phyloP scores from a whole-genome alignment of 1,140 invertebrate species.

The Drosophila pseudoananassae region DNA sequence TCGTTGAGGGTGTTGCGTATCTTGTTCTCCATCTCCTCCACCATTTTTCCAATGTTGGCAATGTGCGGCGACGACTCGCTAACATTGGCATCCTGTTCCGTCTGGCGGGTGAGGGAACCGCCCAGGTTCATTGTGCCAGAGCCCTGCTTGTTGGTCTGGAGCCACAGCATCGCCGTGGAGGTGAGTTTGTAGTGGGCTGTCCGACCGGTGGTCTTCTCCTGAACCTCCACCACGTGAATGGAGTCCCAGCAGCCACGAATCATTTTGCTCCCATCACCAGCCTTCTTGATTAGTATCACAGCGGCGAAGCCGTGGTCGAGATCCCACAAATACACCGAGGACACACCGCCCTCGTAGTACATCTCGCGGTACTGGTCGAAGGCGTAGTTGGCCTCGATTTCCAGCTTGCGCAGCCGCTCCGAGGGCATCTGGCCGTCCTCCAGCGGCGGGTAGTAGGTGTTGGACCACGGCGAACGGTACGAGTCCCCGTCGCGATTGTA shows the following conservation, averaged over 20 bases:
- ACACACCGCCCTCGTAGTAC: constrained; percentile 99
- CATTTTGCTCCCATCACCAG: constrained; percentile 97
- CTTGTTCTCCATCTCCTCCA: constrained; percentile 99
- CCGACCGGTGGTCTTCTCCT: constrained; percentile 96
- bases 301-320: constrained; percentile 99
- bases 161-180: constrained; percentile 99
- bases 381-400: constrained; percentile 98
- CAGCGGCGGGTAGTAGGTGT: constrained; percentile 98
- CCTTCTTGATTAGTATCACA: constrained; percentile 99
- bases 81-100: constrained; percentile 94
- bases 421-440: constrained; percentile 99
- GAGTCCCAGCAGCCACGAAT: constrained; percentile 99
- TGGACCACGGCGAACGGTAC: constrained; percentile 99
- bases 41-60: constrained; percentile 98
- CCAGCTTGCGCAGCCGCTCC: constrained; percentile 96
- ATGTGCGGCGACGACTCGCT: constrained; percentile 98
- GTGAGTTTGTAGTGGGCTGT: constrained; percentile 99
- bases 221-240: constrained; percentile 99
- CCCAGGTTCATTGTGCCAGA: constrained; percentile 99
- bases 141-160: constrained; percentile 98
- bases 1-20: constrained; percentile 99
- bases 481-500: constrained; percentile 99
- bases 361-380: constrained; percentile 99
- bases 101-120: constrained; percentile 98
- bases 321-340: constrained; percentile 99